phyloP scores from a whole-genome alignment of 2,888 invertebrate genomes.

The Dasysyrphus tricinctus region DNA sequence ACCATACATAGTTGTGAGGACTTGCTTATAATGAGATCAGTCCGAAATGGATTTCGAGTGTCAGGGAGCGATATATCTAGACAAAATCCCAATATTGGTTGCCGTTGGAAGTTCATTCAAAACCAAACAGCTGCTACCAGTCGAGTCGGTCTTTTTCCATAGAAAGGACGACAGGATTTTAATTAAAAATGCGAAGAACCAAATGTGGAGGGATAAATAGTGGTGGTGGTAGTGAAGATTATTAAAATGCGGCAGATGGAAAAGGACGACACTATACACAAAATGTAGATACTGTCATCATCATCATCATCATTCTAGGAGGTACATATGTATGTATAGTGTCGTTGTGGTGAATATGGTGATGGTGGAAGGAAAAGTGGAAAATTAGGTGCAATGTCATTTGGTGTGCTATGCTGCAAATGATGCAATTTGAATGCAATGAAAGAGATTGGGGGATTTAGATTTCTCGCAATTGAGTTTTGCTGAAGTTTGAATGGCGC shows the following conservation, averaged over 20 bases:
- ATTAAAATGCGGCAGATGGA: not conserved
- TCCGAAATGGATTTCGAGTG: conserved; percentile 64
- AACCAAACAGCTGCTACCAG: conserved; percentile 43
- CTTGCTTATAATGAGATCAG: conserved; percentile 61
- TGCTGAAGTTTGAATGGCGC: conserved; percentile 29
- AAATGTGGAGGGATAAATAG: not conserved
- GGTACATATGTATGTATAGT: not conserved
- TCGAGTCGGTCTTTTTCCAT: conserved; percentile 1
- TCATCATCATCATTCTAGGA: not conserved
- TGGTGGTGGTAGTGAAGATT: conserved; percentile 3
- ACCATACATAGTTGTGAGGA: not conserved
- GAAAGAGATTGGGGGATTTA: conserved; percentile 52
- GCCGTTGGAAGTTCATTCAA: conserved; percentile 23
- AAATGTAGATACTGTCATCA: conserved; percentile 27
- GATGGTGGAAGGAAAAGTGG: conserved; percentile 42
- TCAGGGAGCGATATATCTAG: conserved; percentile 1
- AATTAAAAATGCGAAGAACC: conserved; percentile 58
- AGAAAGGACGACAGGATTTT: conserved; percentile 52
- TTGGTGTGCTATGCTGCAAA: conserved; percentile 46
- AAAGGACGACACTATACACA: not conserved
- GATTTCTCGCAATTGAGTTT: conserved; percentile 54
- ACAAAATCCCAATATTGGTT: conserved; percentile 39
- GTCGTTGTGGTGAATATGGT: not conserved
- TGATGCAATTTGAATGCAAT: conserved; percentile 70
- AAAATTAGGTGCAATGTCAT: conserved; percentile 73